Evolutionary conservation across 1,140 invertebrate genomes (phyloP).

Genomic region (Planococcus citri): DNA sequence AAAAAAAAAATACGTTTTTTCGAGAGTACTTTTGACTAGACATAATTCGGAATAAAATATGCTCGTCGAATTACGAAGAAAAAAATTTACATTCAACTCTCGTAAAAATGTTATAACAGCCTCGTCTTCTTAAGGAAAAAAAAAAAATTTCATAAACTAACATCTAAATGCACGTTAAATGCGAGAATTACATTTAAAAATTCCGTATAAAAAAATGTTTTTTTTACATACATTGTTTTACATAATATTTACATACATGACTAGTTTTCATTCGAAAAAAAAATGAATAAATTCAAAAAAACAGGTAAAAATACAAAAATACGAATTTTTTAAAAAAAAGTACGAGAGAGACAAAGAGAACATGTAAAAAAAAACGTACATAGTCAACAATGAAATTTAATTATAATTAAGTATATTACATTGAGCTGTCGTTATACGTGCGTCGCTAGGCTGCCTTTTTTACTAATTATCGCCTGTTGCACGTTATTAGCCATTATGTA

Average conservation of each 20-base stretch:
- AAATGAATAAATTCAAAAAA: not conserved
- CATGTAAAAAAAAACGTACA: not conserved
- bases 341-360: not conserved
- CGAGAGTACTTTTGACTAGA: too few relatives aligned
- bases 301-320: not conserved
- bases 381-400: not conserved
- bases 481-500: constrained; percentile 33
- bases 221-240: not conserved
- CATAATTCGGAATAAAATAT: too few relatives aligned
- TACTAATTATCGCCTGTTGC: constrained; percentile 36
- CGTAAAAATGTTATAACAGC: not conserved
- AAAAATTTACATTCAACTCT: too few relatives aligned
- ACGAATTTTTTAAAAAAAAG: not conserved
- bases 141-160: not conserved
- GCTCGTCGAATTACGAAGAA: too few relatives aligned
- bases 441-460: constrained; percentile 46
- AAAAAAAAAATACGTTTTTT: too few relatives aligned
- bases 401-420: not conserved
- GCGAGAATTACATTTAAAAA: not conserved
- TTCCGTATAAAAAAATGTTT: not conserved
- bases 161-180: not conserved
- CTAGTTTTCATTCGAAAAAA: not conserved
- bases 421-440: constrained; percentile 38
- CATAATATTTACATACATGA: not conserved
- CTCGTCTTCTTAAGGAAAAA: not conserved